Evolutionary conservation across 2,113 vertebrate genomes (phyloP).

Genomic region (Erythrocercus mccallii): DNA sequence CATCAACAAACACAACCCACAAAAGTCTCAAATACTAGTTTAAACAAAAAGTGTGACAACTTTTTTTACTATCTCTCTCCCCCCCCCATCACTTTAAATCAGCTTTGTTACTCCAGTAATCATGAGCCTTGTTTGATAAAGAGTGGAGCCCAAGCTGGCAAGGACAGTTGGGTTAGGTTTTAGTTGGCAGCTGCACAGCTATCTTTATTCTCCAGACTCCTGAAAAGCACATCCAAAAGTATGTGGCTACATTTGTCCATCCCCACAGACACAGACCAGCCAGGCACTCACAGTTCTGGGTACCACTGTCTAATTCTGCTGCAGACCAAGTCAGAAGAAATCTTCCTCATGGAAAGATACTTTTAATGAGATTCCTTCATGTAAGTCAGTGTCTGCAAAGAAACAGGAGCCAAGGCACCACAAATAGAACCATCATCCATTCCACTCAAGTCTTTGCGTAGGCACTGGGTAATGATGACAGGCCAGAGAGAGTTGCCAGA

Average conservation of each 20-base stretch:
- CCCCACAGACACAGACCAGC: neutral
- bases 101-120: neutral
- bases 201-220: neutral
- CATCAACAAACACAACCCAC: neutral
- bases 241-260: neutral
- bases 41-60: neutral
- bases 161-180: neutral
- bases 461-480: neutral
- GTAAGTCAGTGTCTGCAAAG: neutral
- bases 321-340: neutral
- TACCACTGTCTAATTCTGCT: neutral
- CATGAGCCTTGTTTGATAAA: neutral
- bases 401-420: neutral
- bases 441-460: neutral
- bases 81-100: rapidly evolving
- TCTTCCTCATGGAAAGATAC: neutral
- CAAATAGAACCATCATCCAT: neutral
- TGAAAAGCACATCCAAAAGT: neutral
- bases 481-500: neutral
- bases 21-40: neutral
- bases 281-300: neutral
- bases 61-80: neutral
- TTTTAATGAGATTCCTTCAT: neutral
- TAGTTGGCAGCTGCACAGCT: neutral
- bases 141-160: neutral